A percentile compares a stretch with the other conserved stretches of the same genome.
phyloP scores from a whole-genome alignment of 2,797 vertebrate species.

The Agapornis canus region DNA sequence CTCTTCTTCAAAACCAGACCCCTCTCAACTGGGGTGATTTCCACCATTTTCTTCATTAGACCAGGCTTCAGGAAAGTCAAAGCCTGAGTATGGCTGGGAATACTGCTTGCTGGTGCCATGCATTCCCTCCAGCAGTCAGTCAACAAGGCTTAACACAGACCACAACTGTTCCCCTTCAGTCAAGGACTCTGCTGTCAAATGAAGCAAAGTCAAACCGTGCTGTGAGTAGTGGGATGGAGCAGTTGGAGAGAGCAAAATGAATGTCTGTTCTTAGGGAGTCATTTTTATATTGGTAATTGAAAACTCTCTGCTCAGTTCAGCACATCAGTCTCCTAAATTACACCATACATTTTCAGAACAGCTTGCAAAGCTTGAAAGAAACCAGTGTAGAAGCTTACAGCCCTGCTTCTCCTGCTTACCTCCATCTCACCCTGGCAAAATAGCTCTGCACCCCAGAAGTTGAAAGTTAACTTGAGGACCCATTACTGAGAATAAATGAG shows the following conservation, averaged over 20 bases:
- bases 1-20: background rate
- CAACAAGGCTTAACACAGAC: background rate
- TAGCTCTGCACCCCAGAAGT: background rate
- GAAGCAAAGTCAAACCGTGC: background rate
- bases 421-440: background rate
- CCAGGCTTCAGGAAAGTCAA: background rate
- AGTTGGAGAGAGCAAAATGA: background rate
- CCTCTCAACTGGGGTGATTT: background rate
- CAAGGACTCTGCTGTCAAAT: background rate
- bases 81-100: background rate
- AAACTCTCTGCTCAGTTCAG: background rate
- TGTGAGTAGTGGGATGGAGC: background rate
- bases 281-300: slow-evolving; percentile 35
- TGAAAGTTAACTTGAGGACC: background rate
- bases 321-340: slow-evolving; percentile 23
- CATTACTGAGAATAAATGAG: background rate
- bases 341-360: slow-evolving; percentile 27
- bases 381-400: background rate
- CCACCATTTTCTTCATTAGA: background rate
- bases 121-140: background rate
- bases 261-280: background rate
- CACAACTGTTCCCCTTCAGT: background rate
- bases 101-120: background rate
- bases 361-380: slow-evolving; percentile 15
- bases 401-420: background rate